phyloP scores from a whole-genome alignment of 2,888 invertebrate genomes.

The Halocaridina rubra region DNA sequence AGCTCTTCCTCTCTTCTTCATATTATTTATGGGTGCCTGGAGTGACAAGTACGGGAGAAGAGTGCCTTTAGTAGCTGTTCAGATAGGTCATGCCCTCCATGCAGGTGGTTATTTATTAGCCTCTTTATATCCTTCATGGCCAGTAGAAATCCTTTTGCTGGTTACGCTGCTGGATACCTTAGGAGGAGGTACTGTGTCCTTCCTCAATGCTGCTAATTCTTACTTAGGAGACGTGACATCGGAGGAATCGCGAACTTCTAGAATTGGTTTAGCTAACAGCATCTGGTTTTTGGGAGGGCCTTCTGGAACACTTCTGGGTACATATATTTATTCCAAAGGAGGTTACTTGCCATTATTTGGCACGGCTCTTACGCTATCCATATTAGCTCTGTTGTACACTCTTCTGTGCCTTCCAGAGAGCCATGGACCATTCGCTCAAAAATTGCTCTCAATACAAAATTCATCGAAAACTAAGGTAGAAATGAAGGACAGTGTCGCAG shows the following conservation, averaged over 20 bases:
- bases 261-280: conserved; percentile 59
- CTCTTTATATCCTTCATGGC: conserved; percentile 38
- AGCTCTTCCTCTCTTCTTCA: conserved; percentile 64
- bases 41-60: conserved; percentile 66
- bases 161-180: conserved; percentile 57
- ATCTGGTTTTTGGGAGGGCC: conserved; percentile 61
- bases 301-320: conserved; percentile 51
- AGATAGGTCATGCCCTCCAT: conserved; percentile 64
- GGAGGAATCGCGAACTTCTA: conserved; percentile 47
- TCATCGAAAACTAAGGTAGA: neutral
- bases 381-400: conserved; percentile 25
- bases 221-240: conserved; percentile 60
- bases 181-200: conserved; percentile 58
- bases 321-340: conserved; percentile 45
- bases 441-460: too few species aligned
- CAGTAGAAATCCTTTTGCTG: conserved; percentile 47
- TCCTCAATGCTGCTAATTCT: conserved; percentile 56
- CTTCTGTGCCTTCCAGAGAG: conserved; percentile 30
- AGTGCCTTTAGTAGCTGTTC: conserved; percentile 64
- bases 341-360: conserved; percentile 53
- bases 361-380: conserved; percentile 27
- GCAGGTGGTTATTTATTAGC: conserved; percentile 63
- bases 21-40: conserved; percentile 66
- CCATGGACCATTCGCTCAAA: conserved; percentile 36
- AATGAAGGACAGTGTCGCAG: conserved; percentile 24